These are phyloP conservation scores for Daktulosphaira vitifoliae DNA, from an alignment of 1,140 invertebrate species.

Conservation along the genomic window DNA sequence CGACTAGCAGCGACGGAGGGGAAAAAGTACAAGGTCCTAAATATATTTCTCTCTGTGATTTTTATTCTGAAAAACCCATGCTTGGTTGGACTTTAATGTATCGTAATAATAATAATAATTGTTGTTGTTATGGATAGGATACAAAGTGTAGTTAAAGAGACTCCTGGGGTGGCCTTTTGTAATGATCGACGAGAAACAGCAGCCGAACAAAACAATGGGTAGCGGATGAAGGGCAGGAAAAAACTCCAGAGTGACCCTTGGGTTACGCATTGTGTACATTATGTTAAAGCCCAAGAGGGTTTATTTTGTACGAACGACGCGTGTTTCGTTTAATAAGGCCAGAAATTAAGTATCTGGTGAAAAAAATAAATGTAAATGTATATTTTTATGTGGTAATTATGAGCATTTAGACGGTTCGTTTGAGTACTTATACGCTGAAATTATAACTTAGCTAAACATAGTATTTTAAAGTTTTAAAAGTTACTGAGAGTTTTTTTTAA, in stretches of 20 bases:
- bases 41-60: not conserved
- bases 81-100: constrained; percentile 23
- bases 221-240: not conserved
- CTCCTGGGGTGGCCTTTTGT: constrained; percentile 32
- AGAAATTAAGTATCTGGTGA: constrained; percentile 10
- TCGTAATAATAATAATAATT: constrained; percentile 31
- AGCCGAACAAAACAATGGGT: constrained; percentile 9
- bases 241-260: constrained; percentile 25
- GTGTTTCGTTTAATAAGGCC: constrained; percentile 22
- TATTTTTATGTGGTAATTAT: too few species aligned
- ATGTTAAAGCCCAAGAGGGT: constrained; percentile 14
- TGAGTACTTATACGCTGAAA: too few species aligned
- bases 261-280: constrained; percentile 10
- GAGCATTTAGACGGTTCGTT: too few species aligned
- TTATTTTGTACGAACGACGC: constrained; percentile 16
- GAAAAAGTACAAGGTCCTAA: not conserved
- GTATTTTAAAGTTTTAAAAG: too few species aligned
- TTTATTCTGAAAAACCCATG: constrained; percentile 1
- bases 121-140: constrained; percentile 28
- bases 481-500: too few species aligned
- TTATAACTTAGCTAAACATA: too few species aligned
- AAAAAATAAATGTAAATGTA: too few species aligned
- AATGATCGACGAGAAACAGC: constrained; percentile 19
- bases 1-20: not conserved
- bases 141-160: constrained; percentile 15